Evolutionary conservation across 2,888 invertebrate genomes (phyloP).

Genomic region (Himalopsyche anomala): DNA sequence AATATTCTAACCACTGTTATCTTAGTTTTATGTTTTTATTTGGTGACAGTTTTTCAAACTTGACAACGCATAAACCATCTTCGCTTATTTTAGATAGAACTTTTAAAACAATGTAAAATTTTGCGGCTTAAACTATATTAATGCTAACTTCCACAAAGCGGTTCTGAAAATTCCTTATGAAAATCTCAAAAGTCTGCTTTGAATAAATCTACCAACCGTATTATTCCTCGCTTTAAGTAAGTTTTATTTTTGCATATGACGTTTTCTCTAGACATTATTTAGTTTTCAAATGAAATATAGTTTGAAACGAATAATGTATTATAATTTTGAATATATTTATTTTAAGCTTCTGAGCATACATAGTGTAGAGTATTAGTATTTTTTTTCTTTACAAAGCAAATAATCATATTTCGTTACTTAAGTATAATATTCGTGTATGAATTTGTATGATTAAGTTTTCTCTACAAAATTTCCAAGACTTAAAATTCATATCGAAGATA

Average conservation of each 20-base stretch:
- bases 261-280: neutral
- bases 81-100: neutral
- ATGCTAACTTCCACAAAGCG: constrained; percentile 25
- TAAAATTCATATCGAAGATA: too few relatives aligned
- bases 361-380: too few relatives aligned
- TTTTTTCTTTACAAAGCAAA: too few relatives aligned
- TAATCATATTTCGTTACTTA: too few relatives aligned
- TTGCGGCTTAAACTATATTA: constrained; percentile 27
- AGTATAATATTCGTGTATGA: too few relatives aligned
- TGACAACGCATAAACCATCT: neutral
- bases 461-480: too few relatives aligned
- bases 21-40: neutral
- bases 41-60: constrained; percentile 1
- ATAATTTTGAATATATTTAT: too few relatives aligned
- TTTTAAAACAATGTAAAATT: constrained; percentile 38
- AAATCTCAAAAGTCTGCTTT: constrained; percentile 37
- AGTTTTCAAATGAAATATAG: constrained; percentile 20
- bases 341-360: too few relatives aligned
- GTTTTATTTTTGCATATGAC: constrained; percentile 39
- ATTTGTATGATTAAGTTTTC: too few relatives aligned
- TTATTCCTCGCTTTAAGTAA: constrained; percentile 23
- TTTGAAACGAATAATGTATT: neutral
- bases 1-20: too few relatives aligned
- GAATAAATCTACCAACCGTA: constrained; percentile 9
- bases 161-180: constrained; percentile 31